Evolutionary conservation across 2,113 vertebrate species (phyloP), one percentile per base, ranked within the genome.

Genomic region (Dasyprocta punctata): DNA sequence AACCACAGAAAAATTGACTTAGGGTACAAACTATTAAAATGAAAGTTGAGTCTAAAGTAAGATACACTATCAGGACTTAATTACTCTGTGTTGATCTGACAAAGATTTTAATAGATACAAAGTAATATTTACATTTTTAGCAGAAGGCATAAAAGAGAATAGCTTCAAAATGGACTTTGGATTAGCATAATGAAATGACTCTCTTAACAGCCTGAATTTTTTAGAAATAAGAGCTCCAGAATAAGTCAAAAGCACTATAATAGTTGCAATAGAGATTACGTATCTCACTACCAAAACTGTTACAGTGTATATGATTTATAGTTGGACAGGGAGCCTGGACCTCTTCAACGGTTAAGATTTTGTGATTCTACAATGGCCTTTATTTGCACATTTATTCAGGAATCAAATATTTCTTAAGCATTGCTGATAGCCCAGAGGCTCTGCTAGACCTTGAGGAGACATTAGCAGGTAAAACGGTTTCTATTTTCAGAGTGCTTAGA

Each of bases 21-120:
- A 69, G n/a, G 56, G 65, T 13, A 89, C 63, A 77, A 16, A 82
- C 12, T 81, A 81, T 85, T 91, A 71, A 65, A 86, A 65, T 81
- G 44, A 49, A 75, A 2, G 0, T 60, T 93, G 84, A 95, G 10
- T 88, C 41, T 82, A 94, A 94, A 95, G 11, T 22, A 97, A 95
- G 71, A 78, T 78, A 82, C 87, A 91, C 71, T 63, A 26, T 58
- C 58, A 97, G 19, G 28, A 89, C 54, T 87, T 86, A 95, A 92
- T 65, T 78, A 60, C 2, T 77, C 58, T 82, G 44, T 73, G 22
- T 26, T 86, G 14, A 71, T 65, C 60, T 54, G 44, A 78, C 44
- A 92, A 90, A 86, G 58, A 63, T 7, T 14, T 75, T 88, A 83
- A 36, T 47, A 22, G 54, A 65, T 63, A 58, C 22, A 84, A 92